Evolutionary conservation across 2,888 invertebrate genomes (phyloP), one percentile per base, ranked within the genome.

Genomic region (Leptogaster cylindrica): DNA sequence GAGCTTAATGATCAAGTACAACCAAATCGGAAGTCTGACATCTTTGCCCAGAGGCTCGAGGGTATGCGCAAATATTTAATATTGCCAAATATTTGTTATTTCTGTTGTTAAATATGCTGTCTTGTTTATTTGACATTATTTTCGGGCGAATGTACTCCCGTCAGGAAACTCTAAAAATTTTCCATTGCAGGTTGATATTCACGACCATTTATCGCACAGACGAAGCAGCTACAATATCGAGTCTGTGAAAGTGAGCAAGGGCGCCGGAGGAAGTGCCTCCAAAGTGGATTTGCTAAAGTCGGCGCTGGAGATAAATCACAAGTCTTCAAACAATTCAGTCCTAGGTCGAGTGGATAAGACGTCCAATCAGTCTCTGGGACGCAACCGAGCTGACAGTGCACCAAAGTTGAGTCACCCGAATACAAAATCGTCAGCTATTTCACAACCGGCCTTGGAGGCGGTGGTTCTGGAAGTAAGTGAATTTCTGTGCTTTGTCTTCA

Each of bases 1-100:
- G 48, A 89, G 89, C 76, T 84, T 91, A 73, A 88, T 90, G 82
- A 89, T 89, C 3, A 85, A 90, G 73, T 90, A 87, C 78, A 91
- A 91, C 77, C 90, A 89, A 71, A 85, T 90, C 66, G 90, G 91
- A 48, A 90, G 90, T 27, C 79, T 91, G 51, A 86, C 89, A 70
- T 91, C 90, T 0, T 76, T 91, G 72, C 88, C 89, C 0, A 82
- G 88, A 74, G 85, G 86, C 50, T 87, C 87, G 2, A 80, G 87
- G 68, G 86, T 87, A 63, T 81, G 84, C n/a, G 77, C 81, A 83
- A 74, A 75, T 78, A 61, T 16, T 50, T 68, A 10, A 41, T 16
- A 5, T 10, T 16, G 2, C 3, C 18, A 31, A 52, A 52, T 52
- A 52, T 52, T 52, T 52, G 36, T 31, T 25, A 55, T 10, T 51